A percentile compares a stretch with the other conserved stretches of the same genome.
Conservation (phyloP, 2,113 vertebrate species). For the Anguilla japonica region DNA sequence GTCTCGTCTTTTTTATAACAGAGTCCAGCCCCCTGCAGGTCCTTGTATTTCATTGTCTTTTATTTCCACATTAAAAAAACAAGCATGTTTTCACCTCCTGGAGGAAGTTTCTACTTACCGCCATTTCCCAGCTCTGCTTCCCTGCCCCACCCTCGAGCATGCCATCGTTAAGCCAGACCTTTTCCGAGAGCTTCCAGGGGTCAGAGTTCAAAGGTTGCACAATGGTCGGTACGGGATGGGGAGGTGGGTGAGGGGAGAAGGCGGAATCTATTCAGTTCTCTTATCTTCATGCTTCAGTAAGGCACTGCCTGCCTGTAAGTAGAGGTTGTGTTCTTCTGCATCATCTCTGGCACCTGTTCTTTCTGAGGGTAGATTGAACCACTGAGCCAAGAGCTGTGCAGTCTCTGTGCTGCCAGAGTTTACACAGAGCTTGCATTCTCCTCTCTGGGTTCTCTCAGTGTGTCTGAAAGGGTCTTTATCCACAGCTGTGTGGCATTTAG, state of each 20-base stretch:
- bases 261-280: not conserved
- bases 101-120: slow-evolving; percentile 8
- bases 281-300: not conserved
- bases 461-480: not conserved
- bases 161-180: not conserved
- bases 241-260: not conserved
- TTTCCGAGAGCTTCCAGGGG: not conserved
- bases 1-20: not conserved
- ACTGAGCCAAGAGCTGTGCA: not conserved
- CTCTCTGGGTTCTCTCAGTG: not conserved
- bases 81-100: not conserved
- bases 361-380: not conserved
- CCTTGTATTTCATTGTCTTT: not conserved
- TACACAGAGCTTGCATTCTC: not conserved
- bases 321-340: not conserved
- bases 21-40: not conserved
- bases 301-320: too few relatives aligned
- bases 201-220: not conserved
- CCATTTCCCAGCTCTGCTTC: not conserved
- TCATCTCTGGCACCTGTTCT: not conserved
- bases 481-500: not conserved
- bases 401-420: not conserved
- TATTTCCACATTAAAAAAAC: not conserved
- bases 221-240: not conserved
- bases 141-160: not conserved